Percentiles rank a stretch among this genome's conserved stretches.
phyloP scores from a whole-genome alignment of 1,140 invertebrate genomes.

The Drusus annulatus region DNA sequence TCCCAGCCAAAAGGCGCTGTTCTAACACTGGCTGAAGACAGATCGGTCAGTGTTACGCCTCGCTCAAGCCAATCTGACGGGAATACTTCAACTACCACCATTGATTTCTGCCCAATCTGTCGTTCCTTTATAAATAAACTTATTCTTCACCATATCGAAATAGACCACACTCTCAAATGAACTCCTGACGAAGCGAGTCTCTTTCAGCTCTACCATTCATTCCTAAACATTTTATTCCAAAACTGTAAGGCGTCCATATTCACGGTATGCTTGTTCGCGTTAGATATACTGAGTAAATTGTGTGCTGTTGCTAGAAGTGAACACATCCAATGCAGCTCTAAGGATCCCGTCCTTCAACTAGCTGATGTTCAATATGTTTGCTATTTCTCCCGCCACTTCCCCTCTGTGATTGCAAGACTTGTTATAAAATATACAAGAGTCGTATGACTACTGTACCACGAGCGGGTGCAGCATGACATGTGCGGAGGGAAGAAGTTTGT shows the following conservation, averaged over 20 bases:
- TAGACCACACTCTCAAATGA: not conserved
- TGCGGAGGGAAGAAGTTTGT: not conserved
- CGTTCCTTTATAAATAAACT: not conserved
- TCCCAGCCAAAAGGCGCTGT: slow-evolving; percentile 52
- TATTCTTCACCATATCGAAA: slow-evolving; percentile 5
- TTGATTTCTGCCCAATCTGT: slow-evolving; percentile 12
- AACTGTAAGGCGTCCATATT: not conserved
- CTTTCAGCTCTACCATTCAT: not conserved
- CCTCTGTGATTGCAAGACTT: slow-evolving; percentile 5
- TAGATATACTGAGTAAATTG: not conserved
- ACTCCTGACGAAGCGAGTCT: not conserved
- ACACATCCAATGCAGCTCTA: not conserved
- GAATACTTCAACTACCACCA: slow-evolving; percentile 60
- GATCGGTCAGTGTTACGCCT: slow-evolving; percentile 58
- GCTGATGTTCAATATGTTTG: not conserved
- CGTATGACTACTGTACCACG: not conserved
- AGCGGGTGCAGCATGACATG: not conserved
- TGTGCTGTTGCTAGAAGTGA: not conserved
- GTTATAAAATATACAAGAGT: slow-evolving; percentile 4
- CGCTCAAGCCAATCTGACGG: slow-evolving; percentile 63
- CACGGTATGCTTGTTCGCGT: not conserved
- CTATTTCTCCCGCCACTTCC: too few species aligned
- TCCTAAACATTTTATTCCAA: not conserved
- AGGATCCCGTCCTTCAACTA: not conserved
- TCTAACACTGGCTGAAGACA: slow-evolving; percentile 3